phyloP scores from a whole-genome alignment of 2,888 invertebrate species.

The Apamea sordens region DNA sequence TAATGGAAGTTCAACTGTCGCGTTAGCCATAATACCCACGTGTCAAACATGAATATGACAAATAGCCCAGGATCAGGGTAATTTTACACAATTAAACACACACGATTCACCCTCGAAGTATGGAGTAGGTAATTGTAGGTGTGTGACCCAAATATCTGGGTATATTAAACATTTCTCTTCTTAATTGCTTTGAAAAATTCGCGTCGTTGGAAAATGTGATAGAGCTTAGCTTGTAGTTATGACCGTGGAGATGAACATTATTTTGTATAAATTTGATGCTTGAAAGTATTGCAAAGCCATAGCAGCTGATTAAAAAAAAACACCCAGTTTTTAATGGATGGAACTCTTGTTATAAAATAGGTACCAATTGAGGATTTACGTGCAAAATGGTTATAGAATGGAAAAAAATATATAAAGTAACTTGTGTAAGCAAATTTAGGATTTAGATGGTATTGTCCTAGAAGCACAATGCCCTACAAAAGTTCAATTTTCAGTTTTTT shows the following conservation, averaged over 20 bases:
- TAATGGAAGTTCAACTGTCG: conserved; percentile 21
- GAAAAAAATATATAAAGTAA: neutral
- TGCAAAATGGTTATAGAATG: neutral
- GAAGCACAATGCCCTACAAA: neutral
- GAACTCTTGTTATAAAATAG: neutral
- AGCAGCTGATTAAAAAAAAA: too few species aligned
- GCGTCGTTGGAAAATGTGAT: conserved; percentile 37
- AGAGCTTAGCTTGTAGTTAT: conserved; percentile 20
- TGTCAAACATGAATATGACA: conserved; percentile 55
- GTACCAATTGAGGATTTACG: neutral
- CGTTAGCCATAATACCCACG: conserved; percentile 32
- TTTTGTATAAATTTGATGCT: conserved; percentile 10
- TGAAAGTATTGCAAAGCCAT: too few species aligned
- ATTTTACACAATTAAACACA: conserved; percentile 52
- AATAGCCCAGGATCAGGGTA: conserved; percentile 41
- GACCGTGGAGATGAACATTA: conserved; percentile 16
- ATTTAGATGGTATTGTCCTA: neutral
- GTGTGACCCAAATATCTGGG: conserved; percentile 64
- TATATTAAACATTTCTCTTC: conserved; percentile 59
- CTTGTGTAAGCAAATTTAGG: neutral
- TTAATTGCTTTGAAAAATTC: conserved; percentile 63
- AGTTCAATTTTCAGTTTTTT: neutral
- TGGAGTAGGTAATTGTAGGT: conserved; percentile 23
- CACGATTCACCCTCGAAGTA: conserved; percentile 40
- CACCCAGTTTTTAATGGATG: neutral